phyloP scores from a whole-genome alignment of 2,113 vertebrate species.

The Amphilophus citrinellus region DNA sequence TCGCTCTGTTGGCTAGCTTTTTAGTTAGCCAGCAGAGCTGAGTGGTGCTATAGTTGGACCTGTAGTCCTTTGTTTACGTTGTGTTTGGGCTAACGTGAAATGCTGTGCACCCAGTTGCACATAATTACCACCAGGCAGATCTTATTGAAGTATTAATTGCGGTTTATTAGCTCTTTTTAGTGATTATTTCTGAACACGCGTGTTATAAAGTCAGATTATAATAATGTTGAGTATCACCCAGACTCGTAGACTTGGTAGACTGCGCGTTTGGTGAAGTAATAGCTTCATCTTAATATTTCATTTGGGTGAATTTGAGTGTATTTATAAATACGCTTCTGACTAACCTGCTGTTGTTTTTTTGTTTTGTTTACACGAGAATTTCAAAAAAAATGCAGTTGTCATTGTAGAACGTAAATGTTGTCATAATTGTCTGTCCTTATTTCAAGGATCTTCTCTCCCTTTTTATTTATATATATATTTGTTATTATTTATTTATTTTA shows the following conservation, averaged over 20 bases:
- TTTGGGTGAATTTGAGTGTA: background rate
- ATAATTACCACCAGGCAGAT: fast-evolving
- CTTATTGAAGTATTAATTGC: background rate
- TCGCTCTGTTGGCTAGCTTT: slow-evolving; percentile 42
- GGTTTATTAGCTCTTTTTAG: background rate
- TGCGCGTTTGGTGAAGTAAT: background rate
- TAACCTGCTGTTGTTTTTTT: background rate
- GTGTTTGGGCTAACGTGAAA: background rate
- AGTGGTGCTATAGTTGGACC: slow-evolving; percentile 27
- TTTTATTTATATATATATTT: too few relatives aligned
- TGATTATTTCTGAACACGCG: background rate
- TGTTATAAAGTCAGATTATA: background rate
- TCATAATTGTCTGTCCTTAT: background rate
- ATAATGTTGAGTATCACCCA: background rate
- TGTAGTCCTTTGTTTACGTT: slow-evolving; percentile 76
- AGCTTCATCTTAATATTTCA: background rate
- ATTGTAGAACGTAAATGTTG: background rate
- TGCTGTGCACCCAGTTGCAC: background rate
- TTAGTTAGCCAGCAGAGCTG: slow-evolving; percentile 35
- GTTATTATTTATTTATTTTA: too few relatives aligned
- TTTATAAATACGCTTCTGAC: background rate
- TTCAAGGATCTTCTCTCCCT: fast-evolving
- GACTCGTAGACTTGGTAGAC: too few relatives aligned
- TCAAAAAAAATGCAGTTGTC: background rate
- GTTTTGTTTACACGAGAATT: background rate